Conservation (phyloP, 2,888 invertebrate genomes). For the Clitarchus hookeri region DNA sequence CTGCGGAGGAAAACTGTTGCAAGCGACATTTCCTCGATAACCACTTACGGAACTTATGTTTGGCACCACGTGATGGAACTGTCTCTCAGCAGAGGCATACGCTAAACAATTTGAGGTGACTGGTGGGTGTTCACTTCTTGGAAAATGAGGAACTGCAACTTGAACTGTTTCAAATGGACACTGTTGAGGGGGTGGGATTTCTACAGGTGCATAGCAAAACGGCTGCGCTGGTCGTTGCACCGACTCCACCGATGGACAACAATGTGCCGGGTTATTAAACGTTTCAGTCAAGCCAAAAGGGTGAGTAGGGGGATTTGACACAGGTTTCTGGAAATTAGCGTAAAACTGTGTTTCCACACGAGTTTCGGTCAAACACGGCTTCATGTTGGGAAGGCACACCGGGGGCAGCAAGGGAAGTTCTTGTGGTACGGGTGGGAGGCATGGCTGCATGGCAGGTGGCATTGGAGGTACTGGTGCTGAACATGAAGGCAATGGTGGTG, state of each 20-base stretch:
- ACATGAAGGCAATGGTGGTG: background rate
- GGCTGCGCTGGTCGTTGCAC: background rate
- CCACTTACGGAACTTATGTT: background rate
- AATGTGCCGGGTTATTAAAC: no score
- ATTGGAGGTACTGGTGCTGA: background rate
- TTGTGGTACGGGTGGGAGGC: no score
- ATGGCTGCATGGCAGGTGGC: background rate
- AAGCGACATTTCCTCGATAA: background rate
- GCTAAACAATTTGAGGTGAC: background rate
- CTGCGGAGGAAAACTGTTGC: background rate
- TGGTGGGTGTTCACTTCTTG: background rate
- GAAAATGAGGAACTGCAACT: background rate
- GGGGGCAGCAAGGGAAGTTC: background rate
- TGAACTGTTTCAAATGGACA: background rate
- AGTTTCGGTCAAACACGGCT: background rate
- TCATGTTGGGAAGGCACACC: background rate
- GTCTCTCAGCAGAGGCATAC: background rate
- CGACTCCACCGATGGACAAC: background rate
- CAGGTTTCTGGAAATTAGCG: background rate
- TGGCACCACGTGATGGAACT: background rate
- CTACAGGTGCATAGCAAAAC: background rate
- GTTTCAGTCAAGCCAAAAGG: no score
- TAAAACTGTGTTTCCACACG: background rate
- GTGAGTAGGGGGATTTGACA: background rate
- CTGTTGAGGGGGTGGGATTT: background rate